phyloP scores from a whole-genome alignment of 2,888 invertebrate genomes.

The Drosophila anomalata region DNA sequence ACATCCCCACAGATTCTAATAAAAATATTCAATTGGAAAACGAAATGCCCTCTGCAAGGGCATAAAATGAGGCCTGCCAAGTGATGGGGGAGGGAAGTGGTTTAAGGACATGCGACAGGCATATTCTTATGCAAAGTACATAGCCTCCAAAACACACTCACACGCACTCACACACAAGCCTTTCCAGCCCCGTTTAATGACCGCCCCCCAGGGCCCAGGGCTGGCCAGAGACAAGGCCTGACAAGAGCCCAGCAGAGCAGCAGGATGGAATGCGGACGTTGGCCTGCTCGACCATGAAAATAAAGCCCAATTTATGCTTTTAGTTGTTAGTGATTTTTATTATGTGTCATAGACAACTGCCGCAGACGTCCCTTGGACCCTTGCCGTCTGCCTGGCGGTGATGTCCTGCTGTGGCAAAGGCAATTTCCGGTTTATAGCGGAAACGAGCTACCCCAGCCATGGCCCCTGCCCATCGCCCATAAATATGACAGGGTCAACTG shows the following conservation, averaged over 20 bases:
- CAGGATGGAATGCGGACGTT: constrained; percentile 12
- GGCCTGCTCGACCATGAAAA: constrained; percentile 67
- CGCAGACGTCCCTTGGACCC: background rate
- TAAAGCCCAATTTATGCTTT: constrained; percentile 77
- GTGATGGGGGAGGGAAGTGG: background rate
- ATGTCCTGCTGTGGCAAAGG: constrained; percentile 44
- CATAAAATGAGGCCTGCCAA: background rate
- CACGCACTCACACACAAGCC: constrained; percentile 54
- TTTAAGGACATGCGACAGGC: constrained; percentile 35
- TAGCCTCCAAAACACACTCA: constrained; percentile 17
- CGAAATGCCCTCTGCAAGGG: background rate
- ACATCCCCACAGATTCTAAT: background rate
- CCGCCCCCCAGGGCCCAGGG: constrained; percentile 11
- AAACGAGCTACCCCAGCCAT: constrained; percentile 48
- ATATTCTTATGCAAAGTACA: constrained; percentile 72
- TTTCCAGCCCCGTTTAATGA: constrained; percentile 64
- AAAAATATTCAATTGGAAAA: background rate
- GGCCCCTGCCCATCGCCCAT: constrained; percentile 28
- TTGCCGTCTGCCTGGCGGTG: background rate
- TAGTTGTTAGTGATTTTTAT: constrained; percentile 78
- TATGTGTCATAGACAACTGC: constrained; percentile 73
- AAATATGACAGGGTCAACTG: constrained; percentile 43
- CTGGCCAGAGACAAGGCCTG: constrained; percentile 5
- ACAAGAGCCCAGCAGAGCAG: background rate
- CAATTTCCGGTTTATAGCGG: constrained; percentile 73